A percentile compares a stretch with the other conserved stretches of the same genome.
Conservation (phyloP, 2,113 vertebrate genomes). For the Python bivittatus region DNA sequence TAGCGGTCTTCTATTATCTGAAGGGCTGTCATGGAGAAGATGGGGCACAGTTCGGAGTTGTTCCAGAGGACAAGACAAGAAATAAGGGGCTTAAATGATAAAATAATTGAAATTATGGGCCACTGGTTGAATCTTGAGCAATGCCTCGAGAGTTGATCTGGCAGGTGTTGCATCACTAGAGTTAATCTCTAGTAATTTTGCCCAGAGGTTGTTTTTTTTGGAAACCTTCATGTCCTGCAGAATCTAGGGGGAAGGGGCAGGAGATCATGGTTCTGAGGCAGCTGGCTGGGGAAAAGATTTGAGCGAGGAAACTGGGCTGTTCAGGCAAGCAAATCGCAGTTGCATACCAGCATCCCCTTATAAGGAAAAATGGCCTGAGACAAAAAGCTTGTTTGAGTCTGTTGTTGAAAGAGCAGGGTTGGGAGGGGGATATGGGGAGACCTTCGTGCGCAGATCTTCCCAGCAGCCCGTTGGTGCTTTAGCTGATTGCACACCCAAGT, state of each 20-base stretch:
- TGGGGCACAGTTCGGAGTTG: too few species aligned
- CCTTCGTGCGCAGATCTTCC: background rate
- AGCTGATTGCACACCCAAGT: background rate
- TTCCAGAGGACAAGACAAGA: too few species aligned
- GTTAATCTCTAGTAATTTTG: background rate
- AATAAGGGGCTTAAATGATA: too few species aligned
- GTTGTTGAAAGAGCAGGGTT: background rate
- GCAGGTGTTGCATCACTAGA: background rate
- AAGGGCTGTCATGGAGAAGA: too few species aligned
- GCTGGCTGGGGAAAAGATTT: slow-evolving; percentile 20
- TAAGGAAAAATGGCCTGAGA: slow-evolving; percentile 52
- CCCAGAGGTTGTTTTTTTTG: background rate
- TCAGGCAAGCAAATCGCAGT: slow-evolving; percentile 55
- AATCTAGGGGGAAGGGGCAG: background rate
- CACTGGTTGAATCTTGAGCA: too few species aligned
- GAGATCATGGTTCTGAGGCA: background rate
- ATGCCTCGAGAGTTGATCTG: background rate
- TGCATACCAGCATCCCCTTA: slow-evolving; percentile 61
- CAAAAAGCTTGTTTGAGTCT: slow-evolving; percentile 12
- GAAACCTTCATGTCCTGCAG: background rate
- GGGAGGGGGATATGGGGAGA: background rate
- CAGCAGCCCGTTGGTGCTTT: background rate
- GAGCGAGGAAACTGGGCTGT: slow-evolving; percentile 40
- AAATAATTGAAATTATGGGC: too few species aligned
- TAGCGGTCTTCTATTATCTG: too few species aligned